Evolutionary conservation across 1,140 invertebrate species (phyloP), one percentile per base, ranked within the genome.

Genomic region (Atta texana): DNA sequence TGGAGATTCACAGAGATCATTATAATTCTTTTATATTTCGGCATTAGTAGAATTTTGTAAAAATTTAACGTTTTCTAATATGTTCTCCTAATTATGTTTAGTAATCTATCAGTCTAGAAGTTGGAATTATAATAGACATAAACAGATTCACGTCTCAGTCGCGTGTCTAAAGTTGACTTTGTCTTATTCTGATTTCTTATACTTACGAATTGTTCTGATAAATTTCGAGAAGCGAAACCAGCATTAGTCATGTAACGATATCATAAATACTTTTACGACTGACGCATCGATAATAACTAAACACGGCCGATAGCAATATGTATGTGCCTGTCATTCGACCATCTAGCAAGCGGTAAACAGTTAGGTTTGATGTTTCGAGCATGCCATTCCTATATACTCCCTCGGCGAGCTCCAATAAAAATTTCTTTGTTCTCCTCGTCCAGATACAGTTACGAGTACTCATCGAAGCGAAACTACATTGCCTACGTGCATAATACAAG

Each of bases 241-340:
- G 5, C 1, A 5, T 31, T 51, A 66, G 12, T 31, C 18, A 51
- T n/a, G 1, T 21, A 44, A 3, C 55, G 21, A 1, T 49, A 49
- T 77, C 75, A 14, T 28, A 49, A 77, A 66, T 66, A 51, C 59
- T 31, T 63, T 51, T 66, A 78, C 18, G 14, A 34, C 51, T 55
- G 53, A 55, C 72, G 53, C 59, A 78, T 78, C 39, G 59, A 66
- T 66, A 66, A 66, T 31, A 44, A 21, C 24, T 31, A 53, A 78
- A 64, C 39, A 64, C 39, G 18, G 4, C 16, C 39, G 39, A 78
- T 78, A 78, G 61, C 18, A 78, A 28, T 78, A 66, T 49, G 12
- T 78, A 66, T 49, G 12, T 24, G 59, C 76, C 28, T 49, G 24
- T 66, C 18, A 78, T 49, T 78, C 44, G 39, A 53, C 24, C 59